phyloP scores from a whole-genome alignment of 2,888 invertebrate genomes.

The Drosophila affinis region DNA sequence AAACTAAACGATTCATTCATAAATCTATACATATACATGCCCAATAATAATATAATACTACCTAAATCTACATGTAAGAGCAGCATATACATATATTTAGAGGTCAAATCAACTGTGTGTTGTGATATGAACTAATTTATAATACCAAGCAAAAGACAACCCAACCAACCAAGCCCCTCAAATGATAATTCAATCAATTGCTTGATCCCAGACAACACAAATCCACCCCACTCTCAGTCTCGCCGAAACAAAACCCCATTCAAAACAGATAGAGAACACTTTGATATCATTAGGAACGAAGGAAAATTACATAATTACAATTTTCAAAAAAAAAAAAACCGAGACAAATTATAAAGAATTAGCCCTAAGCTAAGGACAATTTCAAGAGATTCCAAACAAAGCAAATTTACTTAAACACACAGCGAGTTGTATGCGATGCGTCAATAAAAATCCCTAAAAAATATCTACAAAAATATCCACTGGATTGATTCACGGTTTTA shows the following conservation, averaged over 20 bases:
- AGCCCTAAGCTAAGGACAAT: conserved; percentile 37
- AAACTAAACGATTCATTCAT: conserved; percentile 51
- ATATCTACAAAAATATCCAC: neutral
- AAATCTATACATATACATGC: conserved; percentile 41
- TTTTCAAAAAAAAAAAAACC: conserved; percentile 18
- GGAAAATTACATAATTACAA: conserved; percentile 4
- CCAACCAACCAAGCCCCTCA: neutral
- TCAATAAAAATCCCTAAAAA: conserved; percentile 64
- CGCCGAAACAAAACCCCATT: conserved; percentile 4
- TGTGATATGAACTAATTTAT: conserved; percentile 79
- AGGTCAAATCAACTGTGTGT: conserved; percentile 77
- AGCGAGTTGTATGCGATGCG: conserved; percentile 70
- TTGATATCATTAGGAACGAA: conserved; percentile 14
- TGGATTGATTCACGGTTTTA: too few species aligned
- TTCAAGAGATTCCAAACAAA: conserved; percentile 46
- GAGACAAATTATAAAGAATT: conserved; percentile 22
- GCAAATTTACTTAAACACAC: conserved; percentile 49
- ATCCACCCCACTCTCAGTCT: conserved; percentile 10
- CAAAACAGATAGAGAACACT: neutral
- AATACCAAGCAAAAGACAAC: conserved; percentile 45
- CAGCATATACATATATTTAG: conserved; percentile 35
- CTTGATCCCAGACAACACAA: conserved; percentile 25
- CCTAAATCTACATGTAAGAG: conserved; percentile 14
- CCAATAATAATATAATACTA: conserved; percentile 7
- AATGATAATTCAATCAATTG: conserved; percentile 10